Base-by-base conservation (phyloP, 2,113 vertebrate genomes). In the Anser brachyrhynchus region DNA sequence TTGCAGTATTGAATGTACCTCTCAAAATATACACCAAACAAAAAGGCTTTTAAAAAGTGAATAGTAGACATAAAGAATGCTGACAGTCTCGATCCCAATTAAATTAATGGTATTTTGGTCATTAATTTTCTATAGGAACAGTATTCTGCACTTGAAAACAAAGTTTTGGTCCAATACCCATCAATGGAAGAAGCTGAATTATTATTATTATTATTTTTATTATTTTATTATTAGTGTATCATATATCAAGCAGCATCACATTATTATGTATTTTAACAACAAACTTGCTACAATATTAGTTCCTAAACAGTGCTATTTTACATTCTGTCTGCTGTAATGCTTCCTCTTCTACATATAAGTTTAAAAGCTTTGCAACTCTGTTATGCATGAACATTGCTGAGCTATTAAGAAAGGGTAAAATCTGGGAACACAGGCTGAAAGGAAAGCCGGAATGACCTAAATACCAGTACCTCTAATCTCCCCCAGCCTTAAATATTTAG, bases 1-100 rank as follows among this genome's bases (percentile, higher is more conserved):
- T 93, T 90, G 44, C 49, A 57, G 12, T 73, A 79, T 73, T 82
- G 84, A 92, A 89, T 49, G 22, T 18, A 55, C 5, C 28, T 76
- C 64, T 87, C 58, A 77, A 92, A 91, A 83, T 62, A 66, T 41
- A 62, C 1, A 2, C 11, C 62, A 87, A 77, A 83, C 13, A 73
- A 73, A 59, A 14, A 71, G 4, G 11, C 8, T 65, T 93, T 72
- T 89, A 52, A 23, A 10, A 84, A 87, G 14, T 52, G 15, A 84
- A 37, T 33, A 65, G 21, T 51, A 87, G 62, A 79, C 58, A 79
- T 4, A 70, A 79, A 75, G 58, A 66, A 85, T 13, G 19, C 28
- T 59, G 59, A 25, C 57, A 79, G 19, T 89, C 39, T 61, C 44
- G 37, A 12, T 69, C 9, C 8, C 77, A 75, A 39, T 84, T 7